These are phyloP conservation scores for Apogon hyalosoma DNA, from an alignment of 2,797 vertebrate species.

Conservation along the genomic window DNA sequence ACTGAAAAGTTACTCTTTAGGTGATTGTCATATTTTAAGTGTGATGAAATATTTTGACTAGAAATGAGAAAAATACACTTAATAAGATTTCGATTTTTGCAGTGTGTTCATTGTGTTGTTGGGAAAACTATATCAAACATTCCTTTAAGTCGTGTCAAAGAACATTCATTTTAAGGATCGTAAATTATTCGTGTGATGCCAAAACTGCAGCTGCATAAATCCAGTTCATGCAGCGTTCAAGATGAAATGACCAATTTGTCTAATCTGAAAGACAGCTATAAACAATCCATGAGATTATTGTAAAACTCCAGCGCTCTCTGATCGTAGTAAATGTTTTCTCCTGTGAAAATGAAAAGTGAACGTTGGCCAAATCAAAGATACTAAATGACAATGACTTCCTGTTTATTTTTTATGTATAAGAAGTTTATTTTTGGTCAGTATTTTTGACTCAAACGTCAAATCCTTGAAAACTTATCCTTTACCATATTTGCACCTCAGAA, in stretches of 20 bases:
- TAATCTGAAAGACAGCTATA: constrained; percentile 56
- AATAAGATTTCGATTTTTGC: too few species aligned
- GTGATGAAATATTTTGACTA: too few species aligned
- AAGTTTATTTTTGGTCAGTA: too few species aligned
- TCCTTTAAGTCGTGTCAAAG: constrained; percentile 42
- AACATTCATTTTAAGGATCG: constrained; percentile 30
- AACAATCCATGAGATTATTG: constrained; percentile 6
- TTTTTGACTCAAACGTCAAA: too few species aligned
- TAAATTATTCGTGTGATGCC: constrained; percentile 39
- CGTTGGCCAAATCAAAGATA: too few species aligned
- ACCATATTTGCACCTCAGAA: too few species aligned
- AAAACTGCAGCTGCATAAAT: constrained; percentile 67
- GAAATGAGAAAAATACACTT: too few species aligned
- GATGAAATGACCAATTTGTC: constrained; percentile 23
- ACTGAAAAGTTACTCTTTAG: too few species aligned
- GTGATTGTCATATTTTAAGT: too few species aligned
- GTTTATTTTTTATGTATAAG: too few species aligned
- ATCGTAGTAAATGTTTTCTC: constrained; percentile 12
- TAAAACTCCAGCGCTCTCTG: constrained; percentile 67
- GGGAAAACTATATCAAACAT: constrained; percentile 30
- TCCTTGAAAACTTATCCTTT: too few species aligned
- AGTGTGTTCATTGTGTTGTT: not conserved
- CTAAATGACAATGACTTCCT: too few species aligned
- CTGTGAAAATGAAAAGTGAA: constrained; percentile 16
- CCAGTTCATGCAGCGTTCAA: constrained; percentile 6